Conservation (phyloP, 2,113 vertebrate species). For the Microcebus jonahi region DNA sequence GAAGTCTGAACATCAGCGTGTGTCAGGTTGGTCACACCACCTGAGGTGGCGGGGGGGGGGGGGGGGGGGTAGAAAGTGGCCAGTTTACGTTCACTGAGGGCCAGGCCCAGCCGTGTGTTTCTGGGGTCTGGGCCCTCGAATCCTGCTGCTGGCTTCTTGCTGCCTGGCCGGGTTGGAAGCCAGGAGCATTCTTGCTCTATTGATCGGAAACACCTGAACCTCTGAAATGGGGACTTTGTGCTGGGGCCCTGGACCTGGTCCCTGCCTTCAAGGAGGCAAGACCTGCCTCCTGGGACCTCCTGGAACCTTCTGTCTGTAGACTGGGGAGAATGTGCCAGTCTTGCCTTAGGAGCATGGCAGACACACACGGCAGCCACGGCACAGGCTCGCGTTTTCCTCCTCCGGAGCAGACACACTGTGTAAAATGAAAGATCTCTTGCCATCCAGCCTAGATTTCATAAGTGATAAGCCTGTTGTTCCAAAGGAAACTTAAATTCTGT, state of each 20-base stretch:
- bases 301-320: background rate
- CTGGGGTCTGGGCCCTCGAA: too few relatives aligned
- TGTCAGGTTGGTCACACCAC: background rate
- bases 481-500: background rate
- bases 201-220: too few relatives aligned
- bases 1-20: too few relatives aligned
- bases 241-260: too few relatives aligned
- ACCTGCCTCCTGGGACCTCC: background rate
- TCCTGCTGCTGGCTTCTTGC: background rate
- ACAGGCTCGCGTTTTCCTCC: background rate
- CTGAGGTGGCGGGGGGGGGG: background rate
- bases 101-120: background rate
- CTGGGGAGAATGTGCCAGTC: background rate
- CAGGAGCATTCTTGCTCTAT: background rate
- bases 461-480: background rate
- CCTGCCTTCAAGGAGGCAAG: background rate
- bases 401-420: too few relatives aligned
- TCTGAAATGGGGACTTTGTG: background rate
- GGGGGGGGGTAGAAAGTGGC: too few relatives aligned
- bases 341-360: background rate
- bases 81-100: too few relatives aligned
- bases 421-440: background rate
- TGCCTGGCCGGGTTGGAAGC: background rate
- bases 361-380: accelerated
- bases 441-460: background rate